A percentile compares a stretch with the other conserved stretches of the same genome.
Evolutionary conservation across 2,113 vertebrate genomes (phyloP).

Genomic region (Clupea harengus): DNA sequence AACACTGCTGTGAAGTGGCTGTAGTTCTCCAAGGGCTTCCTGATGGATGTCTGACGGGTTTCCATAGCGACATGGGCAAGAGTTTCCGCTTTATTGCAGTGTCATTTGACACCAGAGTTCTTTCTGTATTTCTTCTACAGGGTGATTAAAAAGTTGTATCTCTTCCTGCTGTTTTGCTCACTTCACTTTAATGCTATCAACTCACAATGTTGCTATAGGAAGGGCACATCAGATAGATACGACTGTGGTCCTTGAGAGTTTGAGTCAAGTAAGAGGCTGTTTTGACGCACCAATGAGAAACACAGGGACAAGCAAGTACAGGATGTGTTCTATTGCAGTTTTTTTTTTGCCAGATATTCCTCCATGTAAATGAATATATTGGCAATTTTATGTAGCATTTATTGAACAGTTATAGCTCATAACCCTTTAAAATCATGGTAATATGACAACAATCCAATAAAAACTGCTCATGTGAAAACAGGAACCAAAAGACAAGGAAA

Average conservation of each 20-base stretch:
- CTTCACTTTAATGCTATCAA: neutral
- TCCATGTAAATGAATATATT: too few relatives aligned
- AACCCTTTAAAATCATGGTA: neutral
- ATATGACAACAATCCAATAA: neutral
- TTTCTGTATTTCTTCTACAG: neutral
- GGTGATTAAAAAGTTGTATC: neutral
- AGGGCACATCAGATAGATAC: neutral
- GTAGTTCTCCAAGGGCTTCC: neutral
- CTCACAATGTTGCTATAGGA: neutral
- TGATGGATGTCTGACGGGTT: neutral
- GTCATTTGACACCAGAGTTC: neutral
- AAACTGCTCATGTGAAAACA: neutral
- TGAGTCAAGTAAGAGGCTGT: neutral
- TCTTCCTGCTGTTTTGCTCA: neutral
- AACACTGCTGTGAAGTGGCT: neutral
- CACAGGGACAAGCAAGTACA: too few relatives aligned
- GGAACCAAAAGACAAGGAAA: neutral
- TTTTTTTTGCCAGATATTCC: too few relatives aligned
- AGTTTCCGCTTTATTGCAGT: neutral
- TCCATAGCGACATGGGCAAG: neutral
- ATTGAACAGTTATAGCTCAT: neutral
- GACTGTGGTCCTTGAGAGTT: neutral
- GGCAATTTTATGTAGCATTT: neutral
- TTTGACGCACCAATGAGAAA: neutral
- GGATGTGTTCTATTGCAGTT: too few relatives aligned